These are phyloP conservation scores for Halcyon smyrnensis DNA, from an alignment of 2,797 vertebrate species.

Conservation along the genomic window DNA sequence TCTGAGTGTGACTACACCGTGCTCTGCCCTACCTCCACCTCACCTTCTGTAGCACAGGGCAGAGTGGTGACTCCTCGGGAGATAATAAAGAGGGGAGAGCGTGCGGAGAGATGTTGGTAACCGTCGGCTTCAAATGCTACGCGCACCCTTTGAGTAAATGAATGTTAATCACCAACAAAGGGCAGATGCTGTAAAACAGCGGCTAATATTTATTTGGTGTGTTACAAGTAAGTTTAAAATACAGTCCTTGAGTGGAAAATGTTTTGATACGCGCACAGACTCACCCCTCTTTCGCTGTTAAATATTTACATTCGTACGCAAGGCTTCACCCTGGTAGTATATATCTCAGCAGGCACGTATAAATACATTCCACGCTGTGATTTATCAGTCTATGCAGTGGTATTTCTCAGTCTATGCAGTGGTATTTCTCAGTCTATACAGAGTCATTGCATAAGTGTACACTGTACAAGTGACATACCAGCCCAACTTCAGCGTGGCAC, in stretches of 20 bases:
- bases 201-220: background rate
- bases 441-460: background rate
- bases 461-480: background rate
- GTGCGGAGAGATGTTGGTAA: background rate
- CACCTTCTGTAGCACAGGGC: background rate
- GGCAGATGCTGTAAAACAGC: background rate
- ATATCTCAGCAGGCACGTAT: background rate
- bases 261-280: background rate
- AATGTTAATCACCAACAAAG: background rate
- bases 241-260: background rate
- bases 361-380: constrained; percentile 22
- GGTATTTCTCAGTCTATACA: background rate
- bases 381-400: background rate
- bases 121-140: background rate
- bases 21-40: background rate
- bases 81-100: background rate
- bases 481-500: background rate
- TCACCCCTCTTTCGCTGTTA: background rate
- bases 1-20: background rate
- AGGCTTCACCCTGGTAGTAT: background rate
- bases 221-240: background rate
- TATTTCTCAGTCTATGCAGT: background rate
- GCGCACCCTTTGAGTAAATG: background rate
- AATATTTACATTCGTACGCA: constrained; percentile 32
- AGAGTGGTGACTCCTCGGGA: background rate